Evolutionary conservation across 2,797 vertebrate species (phyloP), one percentile per base, ranked within the genome.

Genomic region (Nannoperca australis): DNA sequence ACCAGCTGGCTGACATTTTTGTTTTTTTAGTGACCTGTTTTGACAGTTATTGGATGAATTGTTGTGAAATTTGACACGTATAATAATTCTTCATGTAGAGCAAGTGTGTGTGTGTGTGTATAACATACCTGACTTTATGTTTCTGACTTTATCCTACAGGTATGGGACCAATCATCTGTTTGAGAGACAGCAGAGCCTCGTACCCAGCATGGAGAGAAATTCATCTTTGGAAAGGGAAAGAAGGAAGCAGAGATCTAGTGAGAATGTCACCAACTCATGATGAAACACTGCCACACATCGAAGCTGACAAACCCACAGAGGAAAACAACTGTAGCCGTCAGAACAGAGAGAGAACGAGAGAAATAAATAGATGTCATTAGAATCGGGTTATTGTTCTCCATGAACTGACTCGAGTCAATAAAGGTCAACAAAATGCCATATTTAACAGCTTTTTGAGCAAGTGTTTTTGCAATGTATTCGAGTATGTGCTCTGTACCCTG

Each of bases 131-230:
- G 22, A 58, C 5, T 55, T 38, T 22, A 1, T 58, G 20, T 72
- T 18, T 75, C 38, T 84, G 11, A 51, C 34, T 70, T 40, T 12
- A 45, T 82, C 45, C 77, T 71, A 50, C 93, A 99, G 98, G 97
- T 99, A 68, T 99, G 98, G 98, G 98, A 99, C 95, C 98, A 99
- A 85, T 99, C 98, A 77, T 99, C 98, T 70, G 98, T 99, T 86
- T 99, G 96, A 97, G 90, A 82, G 34, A 22, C 69, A 53, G 50
- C 73, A 36, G 79, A 75, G 73, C 69, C 64, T 27, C 84, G 12
- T 30, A 20, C 24, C 56, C 70, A 67, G 84, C 79, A 55, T 30
- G 18, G 18, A 82, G 61, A 84, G 73, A 78, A 47, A 59, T 34
- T 69, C 45, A 63, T 77, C 73, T 70, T 81, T 60, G 69, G n/a